Conservation (phyloP, 2,888 invertebrate genomes). For the Drosophila pegasa region DNA sequence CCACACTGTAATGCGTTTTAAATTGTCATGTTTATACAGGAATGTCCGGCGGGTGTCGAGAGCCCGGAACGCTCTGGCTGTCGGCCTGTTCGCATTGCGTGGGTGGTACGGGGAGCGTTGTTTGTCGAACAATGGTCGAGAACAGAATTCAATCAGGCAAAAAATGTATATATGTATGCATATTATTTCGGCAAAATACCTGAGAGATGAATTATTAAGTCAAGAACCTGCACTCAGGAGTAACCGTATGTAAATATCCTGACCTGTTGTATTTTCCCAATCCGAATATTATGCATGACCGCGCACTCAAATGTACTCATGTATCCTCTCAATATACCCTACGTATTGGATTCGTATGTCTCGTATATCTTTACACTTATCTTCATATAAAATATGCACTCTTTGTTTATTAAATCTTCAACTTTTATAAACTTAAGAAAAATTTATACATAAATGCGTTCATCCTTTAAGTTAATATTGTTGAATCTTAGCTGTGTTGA, state of each 20-base stretch:
- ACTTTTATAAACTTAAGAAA: too few relatives aligned
- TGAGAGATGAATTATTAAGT: not conserved
- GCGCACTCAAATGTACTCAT: not conserved
- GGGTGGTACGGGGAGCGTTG: slow-evolving; percentile 23
- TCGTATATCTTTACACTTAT: too few relatives aligned
- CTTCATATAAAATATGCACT: too few relatives aligned
- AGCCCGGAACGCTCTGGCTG: slow-evolving; percentile 24
- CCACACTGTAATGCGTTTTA: slow-evolving; percentile 80
- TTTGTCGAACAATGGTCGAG: slow-evolving; percentile 49
- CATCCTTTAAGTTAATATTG: too few relatives aligned
- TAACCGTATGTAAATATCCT: not conserved
- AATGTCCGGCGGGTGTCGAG: slow-evolving; percentile 54
- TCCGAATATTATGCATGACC: not conserved
- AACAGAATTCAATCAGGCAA: slow-evolving; percentile 33
- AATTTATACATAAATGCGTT: too few relatives aligned
- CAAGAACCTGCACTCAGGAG: not conserved
- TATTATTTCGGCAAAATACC: slow-evolving; percentile 4
- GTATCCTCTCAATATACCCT: not conserved
- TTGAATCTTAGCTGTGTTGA: too few relatives aligned
- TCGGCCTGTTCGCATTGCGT: slow-evolving; percentile 27
- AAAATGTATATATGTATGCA: slow-evolving; percentile 17
- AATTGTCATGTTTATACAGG: slow-evolving; percentile 80
- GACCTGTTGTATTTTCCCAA: not conserved
- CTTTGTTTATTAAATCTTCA: too few relatives aligned
- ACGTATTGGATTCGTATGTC: not conserved